Evolutionary conservation across 1,140 invertebrate species (phyloP).

Genomic region (Goniozus legneri): DNA sequence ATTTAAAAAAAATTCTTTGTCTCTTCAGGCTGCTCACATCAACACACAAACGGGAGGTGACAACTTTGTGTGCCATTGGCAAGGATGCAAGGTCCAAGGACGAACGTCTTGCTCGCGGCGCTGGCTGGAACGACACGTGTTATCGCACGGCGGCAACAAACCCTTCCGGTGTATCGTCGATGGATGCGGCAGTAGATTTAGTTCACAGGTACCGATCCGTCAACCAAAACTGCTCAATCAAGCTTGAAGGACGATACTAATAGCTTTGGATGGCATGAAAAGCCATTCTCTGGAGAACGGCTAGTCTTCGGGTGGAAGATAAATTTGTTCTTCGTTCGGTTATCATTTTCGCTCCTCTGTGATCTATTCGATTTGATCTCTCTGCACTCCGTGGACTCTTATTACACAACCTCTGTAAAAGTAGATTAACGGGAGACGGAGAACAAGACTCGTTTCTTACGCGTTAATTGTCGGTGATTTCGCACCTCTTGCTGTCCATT

Average conservation of each 20-base stretch:
- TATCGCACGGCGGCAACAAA: slow-evolving; percentile 89
- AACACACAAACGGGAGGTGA: slow-evolving; percentile 76
- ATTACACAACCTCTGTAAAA: too few relatives aligned
- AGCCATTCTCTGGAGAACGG: slow-evolving; percentile 7
- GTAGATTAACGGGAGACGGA: too few relatives aligned
- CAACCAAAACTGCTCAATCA: too few relatives aligned
- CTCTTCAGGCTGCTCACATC: slow-evolving; percentile 73
- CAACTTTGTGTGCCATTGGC: slow-evolving; percentile 87
- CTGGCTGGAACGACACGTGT: slow-evolving; percentile 90
- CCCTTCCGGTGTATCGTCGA: slow-evolving; percentile 94
- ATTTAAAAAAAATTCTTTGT: too few relatives aligned
- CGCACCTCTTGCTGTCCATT: too few relatives aligned
- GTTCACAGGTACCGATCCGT: slow-evolving; percentile 70
- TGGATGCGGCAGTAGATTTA: slow-evolving; percentile 86
- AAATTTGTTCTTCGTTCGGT: too few relatives aligned
- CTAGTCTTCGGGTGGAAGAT: slow-evolving; percentile 10
- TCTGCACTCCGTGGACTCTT: too few relatives aligned
- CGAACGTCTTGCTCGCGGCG: slow-evolving; percentile 84
- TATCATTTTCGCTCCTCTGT: too few relatives aligned
- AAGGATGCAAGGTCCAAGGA: slow-evolving; percentile 91
- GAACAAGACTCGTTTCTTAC: too few relatives aligned
- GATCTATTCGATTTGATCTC: too few relatives aligned
- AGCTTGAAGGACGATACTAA: too few relatives aligned
- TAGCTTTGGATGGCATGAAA: background rate
- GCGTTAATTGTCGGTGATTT: too few relatives aligned